Evolutionary conservation across 2,113 vertebrate species (phyloP), one percentile per base, ranked within the genome.

Genomic region (Garra rufa): DNA sequence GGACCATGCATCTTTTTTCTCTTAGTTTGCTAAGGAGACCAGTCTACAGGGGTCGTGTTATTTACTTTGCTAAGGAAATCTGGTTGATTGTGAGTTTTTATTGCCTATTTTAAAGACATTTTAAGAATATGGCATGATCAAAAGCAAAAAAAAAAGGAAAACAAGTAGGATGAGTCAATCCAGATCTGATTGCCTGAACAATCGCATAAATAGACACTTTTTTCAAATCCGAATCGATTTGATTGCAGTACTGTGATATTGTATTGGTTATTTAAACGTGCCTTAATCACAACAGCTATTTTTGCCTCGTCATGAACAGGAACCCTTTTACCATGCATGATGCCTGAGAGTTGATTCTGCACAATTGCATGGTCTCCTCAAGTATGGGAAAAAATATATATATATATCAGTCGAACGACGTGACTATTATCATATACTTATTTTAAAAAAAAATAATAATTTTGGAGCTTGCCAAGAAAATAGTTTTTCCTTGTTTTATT

Each of bases 171-270:
- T 13, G 26, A 52, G 9, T 76, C 4, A 17, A 61, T 59, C 55
- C 76, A 61, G 6, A 44, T 59, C 52, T 61, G 76, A 7, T 43
- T 78, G 76, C 76, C 34, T 9, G 76, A 61, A 78, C 76, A 78
- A 78, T 78, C 76, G 26, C 5, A 48, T 55, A 21, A 43, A 38
- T 26, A 78, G 26, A 76, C 34, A n/a, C 9, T 26, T 59, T 77
- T 48, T 44, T 8, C 1, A 17, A 57, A 38, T 41, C 14, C 11
- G 24, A 48, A 61, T 63, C 4, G 14, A 28, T 65, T 34, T 17
- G 38, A 71, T 76, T 86, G 57, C 57, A 67, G 21, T 84, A 81
- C 24, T 24, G 74, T 79, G 76, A 80, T 76, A 73, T 46, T 24
- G 38, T 76, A 26, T 71, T 43, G 3, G 14, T 38, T 52, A n/a